Conservation (phyloP, 2,113 vertebrate species). For the Atractosteus spatula region DNA sequence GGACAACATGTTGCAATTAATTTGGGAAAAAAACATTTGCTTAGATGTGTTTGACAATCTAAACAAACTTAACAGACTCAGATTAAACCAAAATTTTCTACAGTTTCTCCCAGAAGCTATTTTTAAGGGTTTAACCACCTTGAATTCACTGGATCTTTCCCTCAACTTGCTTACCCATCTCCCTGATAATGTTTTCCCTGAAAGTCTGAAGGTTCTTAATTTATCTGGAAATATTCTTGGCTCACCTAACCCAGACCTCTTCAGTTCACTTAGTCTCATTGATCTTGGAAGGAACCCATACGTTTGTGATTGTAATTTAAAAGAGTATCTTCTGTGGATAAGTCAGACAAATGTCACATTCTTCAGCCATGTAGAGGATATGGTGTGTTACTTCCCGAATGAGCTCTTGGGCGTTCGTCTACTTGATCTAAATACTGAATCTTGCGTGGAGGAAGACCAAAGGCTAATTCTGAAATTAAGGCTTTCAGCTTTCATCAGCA, state of each 20-base stretch:
- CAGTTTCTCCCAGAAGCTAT: constrained; percentile 65
- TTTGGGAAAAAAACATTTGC: constrained; percentile 69
- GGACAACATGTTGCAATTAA: constrained; percentile 68
- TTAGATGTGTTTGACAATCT: constrained; percentile 75
- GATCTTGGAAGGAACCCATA: constrained; percentile 69
- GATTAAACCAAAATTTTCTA: constrained; percentile 71
- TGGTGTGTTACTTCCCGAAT: constrained; percentile 67
- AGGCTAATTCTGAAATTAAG: constrained; percentile 40
- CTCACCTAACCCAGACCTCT: constrained; percentile 66
- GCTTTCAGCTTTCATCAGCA: constrained; percentile 62
- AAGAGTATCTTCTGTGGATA: constrained; percentile 68
- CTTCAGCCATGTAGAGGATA: constrained; percentile 35
- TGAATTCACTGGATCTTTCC: constrained; percentile 67
- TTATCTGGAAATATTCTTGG: constrained; percentile 75
- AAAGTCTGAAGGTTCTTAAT: constrained; percentile 59
- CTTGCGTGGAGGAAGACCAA: constrained; percentile 62
- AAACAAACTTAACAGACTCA: constrained; percentile 54
- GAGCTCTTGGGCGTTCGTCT: constrained; percentile 43
- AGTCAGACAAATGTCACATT: constrained; percentile 65
- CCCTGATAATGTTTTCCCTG: constrained; percentile 60
- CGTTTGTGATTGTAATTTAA: constrained; percentile 75
- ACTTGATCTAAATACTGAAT: constrained; percentile 20
- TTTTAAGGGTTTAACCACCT: constrained; percentile 67
- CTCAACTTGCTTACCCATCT: constrained; percentile 72
- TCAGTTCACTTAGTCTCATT: constrained; percentile 59